Conservation (phyloP, 2,797 vertebrate species). For the Chromobotia macracanthus region DNA sequence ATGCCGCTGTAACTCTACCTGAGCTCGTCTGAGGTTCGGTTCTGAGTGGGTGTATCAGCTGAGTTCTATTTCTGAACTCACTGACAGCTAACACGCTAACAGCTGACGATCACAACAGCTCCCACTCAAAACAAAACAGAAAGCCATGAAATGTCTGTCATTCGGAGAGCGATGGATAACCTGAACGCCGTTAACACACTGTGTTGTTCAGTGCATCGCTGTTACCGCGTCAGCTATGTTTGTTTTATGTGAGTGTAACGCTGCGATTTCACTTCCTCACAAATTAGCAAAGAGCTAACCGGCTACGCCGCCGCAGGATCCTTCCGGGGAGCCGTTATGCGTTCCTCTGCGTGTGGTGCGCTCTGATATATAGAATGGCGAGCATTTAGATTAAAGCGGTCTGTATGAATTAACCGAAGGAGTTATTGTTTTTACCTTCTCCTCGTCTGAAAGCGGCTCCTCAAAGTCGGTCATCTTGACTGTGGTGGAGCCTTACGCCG, state of each 20-base stretch:
- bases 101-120: constrained; percentile 38
- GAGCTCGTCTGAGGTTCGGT: constrained; percentile 24
- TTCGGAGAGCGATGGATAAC: neutral
- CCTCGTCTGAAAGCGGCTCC: constrained; percentile 92
- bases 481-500: constrained; percentile 79
- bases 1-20: constrained; percentile 34
- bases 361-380: neutral
- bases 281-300: constrained; percentile 60
- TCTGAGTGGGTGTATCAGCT: constrained; percentile 39
- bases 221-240: neutral
- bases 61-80: constrained; percentile 47
- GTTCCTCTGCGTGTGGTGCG: neutral
- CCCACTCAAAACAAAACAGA: neutral
- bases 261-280: constrained; percentile 61
- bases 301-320: constrained; percentile 24
- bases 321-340: neutral
- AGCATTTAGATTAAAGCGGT: neutral
- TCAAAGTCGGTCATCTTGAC: constrained; percentile 96
- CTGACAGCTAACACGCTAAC: constrained; percentile 47
- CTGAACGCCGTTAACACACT: neutral
- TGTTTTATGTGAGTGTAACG: constrained; percentile 31
- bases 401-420: neutral
- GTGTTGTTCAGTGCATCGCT: neutral
- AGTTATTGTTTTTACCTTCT: constrained; percentile 83
- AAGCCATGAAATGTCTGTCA: neutral